phyloP scores from a whole-genome alignment of 2,888 invertebrate species.

The Aphidius colemani region DNA sequence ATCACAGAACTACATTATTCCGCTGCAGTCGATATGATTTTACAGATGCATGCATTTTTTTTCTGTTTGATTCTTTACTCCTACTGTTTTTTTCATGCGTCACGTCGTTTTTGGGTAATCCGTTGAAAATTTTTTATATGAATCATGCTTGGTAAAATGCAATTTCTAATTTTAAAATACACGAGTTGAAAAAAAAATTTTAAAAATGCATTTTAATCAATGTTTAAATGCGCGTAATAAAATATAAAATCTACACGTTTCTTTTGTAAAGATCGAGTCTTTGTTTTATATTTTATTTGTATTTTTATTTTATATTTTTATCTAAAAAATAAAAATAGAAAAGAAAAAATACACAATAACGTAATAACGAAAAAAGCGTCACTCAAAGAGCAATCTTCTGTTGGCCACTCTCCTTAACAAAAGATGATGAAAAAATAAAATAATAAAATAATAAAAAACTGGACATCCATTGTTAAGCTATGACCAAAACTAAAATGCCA shows the following conservation, averaged over 20 bases:
- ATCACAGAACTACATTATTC: constrained; percentile 51
- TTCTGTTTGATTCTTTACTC: constrained; percentile 17
- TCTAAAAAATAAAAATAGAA: background rate
- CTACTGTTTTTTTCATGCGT: constrained; percentile 17
- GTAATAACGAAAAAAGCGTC: constrained; percentile 9
- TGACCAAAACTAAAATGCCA: constrained; percentile 5
- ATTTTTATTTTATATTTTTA: too few relatives aligned
- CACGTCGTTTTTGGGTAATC: constrained; percentile 7
- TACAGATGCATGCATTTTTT: constrained; percentile 46
- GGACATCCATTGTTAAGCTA: constrained; percentile 20
- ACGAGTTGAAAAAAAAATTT: too few relatives aligned
- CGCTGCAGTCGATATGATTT: constrained; percentile 55
- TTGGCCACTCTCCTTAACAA: constrained; percentile 18
- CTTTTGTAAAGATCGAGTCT: constrained; percentile 19
- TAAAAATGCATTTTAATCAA: background rate
- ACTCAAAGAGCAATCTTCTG: constrained; percentile 27
- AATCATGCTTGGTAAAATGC: background rate
- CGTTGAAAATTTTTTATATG: too few relatives aligned
- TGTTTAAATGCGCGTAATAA: constrained; percentile 7
- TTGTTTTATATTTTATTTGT: constrained; percentile 14
- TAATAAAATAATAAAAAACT: constrained; percentile 19
- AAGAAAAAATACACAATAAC: constrained; percentile 1
- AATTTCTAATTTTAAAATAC: background rate
- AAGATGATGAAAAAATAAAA: constrained; percentile 24
- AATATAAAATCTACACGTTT: constrained; percentile 11